Base-by-base conservation (phyloP, 2,888 invertebrate genomes). In the Lepidocyrtinus sp. region DNA sequence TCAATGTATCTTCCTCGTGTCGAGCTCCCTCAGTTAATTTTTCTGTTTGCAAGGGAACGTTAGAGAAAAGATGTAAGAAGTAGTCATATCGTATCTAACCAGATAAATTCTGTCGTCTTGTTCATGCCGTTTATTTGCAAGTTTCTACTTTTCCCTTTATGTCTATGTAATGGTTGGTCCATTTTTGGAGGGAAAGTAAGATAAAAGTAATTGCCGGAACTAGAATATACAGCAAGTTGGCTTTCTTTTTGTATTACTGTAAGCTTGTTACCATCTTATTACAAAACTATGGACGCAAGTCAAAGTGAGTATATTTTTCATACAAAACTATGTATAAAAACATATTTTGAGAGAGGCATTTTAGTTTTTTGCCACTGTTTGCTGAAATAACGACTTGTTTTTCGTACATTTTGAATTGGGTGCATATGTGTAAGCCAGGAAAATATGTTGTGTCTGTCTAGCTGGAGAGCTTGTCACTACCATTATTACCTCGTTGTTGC, bases 161-260 rank as follows among this genome's bases (percentile, higher is more conserved):
- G 45, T 63, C n/a, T 73, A 64, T 15, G 12, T 36, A 22, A 7
- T 62, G 9, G 7, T 62, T 7, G 21, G 7, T 24, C 2, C 22
- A 24, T 12, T n/a, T 7, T 22, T 21, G 21, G 59, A 12, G 59
- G 72, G 61, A 69, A 50, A 59, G 59, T 25, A 77, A 70, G 77
- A 77, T 77, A 77, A 77, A 77, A 65, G 77, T 77, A 77, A 77
- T 77, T 77, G 77, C 77, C 77, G 77, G 77, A 77, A 77, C 77
- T 67, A 46, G 64, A 65, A 77, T 71, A 77, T 59, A 77, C n/a
- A n/a, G n/a, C n/a, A n/a, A 65, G 55, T 75, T 75, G 69, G 68
- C 67, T 65, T 68, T 25, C 61, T 59, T 59, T 22, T 9, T 21
- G 55, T 55, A n/a, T 15, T 17, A 5, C 55, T 3, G 12, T 36